Evolutionary conservation across 92 coral and sea anemone genomes (phyloP).

Genomic region (Chrysogorgia sp.): DNA sequence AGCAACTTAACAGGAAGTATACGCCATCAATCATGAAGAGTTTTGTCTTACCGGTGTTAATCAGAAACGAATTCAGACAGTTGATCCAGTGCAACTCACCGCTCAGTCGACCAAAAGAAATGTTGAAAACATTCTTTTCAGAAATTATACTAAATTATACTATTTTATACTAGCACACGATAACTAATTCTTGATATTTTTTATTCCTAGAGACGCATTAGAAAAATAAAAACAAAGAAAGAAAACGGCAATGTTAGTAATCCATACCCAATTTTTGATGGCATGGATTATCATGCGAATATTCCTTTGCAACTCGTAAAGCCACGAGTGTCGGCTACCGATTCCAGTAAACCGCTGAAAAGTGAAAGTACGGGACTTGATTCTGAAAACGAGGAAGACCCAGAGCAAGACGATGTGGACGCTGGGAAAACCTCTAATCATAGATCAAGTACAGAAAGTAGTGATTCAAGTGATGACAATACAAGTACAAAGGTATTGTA

Average conservation of each 20-base stretch:
- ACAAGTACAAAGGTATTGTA: neutral
- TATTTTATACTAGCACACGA: neutral
- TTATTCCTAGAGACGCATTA: slow-evolving; percentile 13
- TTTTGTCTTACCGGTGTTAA: too few species aligned
- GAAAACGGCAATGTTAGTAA: slow-evolving; percentile 4
- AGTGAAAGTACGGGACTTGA: neutral
- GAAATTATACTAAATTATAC: neutral
- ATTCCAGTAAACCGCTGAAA: slow-evolving; percentile 29
- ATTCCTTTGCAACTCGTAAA: slow-evolving; percentile 9
- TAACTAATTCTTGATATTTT: neutral
- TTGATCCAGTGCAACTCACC: too few species aligned
- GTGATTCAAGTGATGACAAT: neutral
- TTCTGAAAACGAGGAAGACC: neutral
- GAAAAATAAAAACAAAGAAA: neutral
- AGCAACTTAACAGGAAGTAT: too few species aligned
- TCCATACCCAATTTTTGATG: neutral
- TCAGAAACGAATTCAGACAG: too few species aligned
- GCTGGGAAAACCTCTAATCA: neutral
- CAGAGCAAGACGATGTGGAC: neutral
- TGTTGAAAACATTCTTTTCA: neutral
- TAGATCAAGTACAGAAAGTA: neutral
- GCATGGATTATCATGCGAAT: slow-evolving; percentile 2
- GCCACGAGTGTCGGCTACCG: slow-evolving; percentile 6
- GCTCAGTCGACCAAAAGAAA: too few species aligned
- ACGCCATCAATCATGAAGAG: too few species aligned